Evolutionary conservation across 2,888 invertebrate species (phyloP), one percentile per base, ranked within the genome.

Genomic region (Petrophora chlorosata): DNA sequence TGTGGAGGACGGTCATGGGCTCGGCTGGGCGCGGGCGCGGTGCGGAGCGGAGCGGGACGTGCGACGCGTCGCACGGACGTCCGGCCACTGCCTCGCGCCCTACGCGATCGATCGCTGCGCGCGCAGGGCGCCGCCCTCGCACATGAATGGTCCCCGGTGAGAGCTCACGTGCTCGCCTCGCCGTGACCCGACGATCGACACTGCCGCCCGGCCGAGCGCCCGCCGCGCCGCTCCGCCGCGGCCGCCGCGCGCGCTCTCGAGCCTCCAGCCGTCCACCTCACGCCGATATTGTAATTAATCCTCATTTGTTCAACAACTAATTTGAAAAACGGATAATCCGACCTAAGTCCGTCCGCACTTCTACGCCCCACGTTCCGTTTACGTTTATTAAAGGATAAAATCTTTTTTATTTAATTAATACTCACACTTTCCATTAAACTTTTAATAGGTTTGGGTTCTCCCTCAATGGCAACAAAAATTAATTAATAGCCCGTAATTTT

Each of bases 1-100:
- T 90, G 88, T 86, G 82, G 79, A 74, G 79, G 82, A 84, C 82
- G 82, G 79, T 79, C 84, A 86, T 87, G 86, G 77, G 82, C 70
- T 73, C 74, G 74, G 73, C 68, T 59, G 48, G 53, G 48, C 61
- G 65, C 64, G 65, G 49, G 67, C 59, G 66, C 67, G 68, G 58
- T 59, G 62, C 58, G 58, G 55, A 60, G 64, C 44, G 59, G 63
- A 56, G 63, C 64, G 67, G 75, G 80, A 78, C 83, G 82, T 77
- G 79, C 74, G 73, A 67, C 63, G 67, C 76, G 80, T 73, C 79
- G 81, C 81, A 82, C 80, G 79, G 79, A 82, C 76, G 77, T 77
- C 82, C 80, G 83, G 84, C 80, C 78, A 82, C 87, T 84, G 84
- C 76, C 82, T 67, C 70, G 73, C 71, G 63, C 69, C 69, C 63